Percentiles rank a stretch among this genome's conserved stretches.
phyloP scores from a whole-genome alignment of 1,140 invertebrate species.

The Oscheius sp. region DNA sequence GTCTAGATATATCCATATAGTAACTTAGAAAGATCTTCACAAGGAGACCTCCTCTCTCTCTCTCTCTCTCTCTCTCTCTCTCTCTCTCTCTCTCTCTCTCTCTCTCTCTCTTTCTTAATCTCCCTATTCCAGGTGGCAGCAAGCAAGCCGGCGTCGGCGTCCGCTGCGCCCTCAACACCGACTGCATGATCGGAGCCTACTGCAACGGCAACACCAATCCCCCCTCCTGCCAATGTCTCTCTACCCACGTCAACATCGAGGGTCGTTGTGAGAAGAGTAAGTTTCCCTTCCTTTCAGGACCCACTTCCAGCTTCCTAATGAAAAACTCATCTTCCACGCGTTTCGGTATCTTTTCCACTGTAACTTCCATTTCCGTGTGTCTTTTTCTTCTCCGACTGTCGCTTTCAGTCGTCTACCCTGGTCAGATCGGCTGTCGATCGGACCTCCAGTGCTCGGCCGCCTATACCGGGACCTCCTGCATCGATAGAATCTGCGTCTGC shows the following conservation, averaged over 20 bases:
- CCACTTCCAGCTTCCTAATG: background rate
- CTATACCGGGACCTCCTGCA: conserved; percentile 50
- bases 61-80: too few species aligned
- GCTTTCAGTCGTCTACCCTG: conserved; percentile 58
- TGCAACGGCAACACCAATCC: conserved; percentile 60
- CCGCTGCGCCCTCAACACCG: conserved; percentile 54
- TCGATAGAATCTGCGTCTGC: conserved; percentile 55
- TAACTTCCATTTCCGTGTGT: background rate
- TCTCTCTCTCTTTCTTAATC: too few species aligned
- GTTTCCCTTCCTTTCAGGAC: background rate
- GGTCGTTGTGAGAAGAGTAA: conserved; percentile 57
- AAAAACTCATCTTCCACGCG: background rate
- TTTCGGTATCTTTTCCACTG: background rate
- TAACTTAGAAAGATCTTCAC: too few species aligned
- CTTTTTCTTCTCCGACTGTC: conserved; percentile 12
- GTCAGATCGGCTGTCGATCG: conserved; percentile 53
- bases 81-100: too few species aligned
- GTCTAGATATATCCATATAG: too few species aligned
- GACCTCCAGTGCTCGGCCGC: conserved; percentile 56
- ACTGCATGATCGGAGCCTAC: conserved; percentile 58
- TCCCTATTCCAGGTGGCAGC: conserved; percentile 36
- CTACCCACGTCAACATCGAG: conserved; percentile 57
- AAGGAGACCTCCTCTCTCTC: too few species aligned
- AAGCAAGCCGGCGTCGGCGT: conserved; percentile 51
- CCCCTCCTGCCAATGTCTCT: conserved; percentile 59